Evolutionary conservation across 2,113 vertebrate species (phyloP), one percentile per base, ranked within the genome.

Genomic region (Centropus unirufus): DNA sequence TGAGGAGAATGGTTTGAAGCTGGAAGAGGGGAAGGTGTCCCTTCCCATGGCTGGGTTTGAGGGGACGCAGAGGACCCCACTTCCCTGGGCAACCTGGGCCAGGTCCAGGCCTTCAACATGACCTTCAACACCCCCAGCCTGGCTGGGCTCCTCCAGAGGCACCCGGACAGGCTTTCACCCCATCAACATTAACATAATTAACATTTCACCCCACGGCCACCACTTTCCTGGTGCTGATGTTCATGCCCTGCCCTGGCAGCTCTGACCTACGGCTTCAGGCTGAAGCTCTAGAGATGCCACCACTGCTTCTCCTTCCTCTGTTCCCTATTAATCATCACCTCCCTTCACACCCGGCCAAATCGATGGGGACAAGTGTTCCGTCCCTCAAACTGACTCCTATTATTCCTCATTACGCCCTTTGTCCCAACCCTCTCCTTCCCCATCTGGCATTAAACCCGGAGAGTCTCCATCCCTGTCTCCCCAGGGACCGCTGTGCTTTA

Each of bases 341-440:
- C 88, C 95, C 79, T 97, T 94, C 95, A 47, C 94, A 36, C 12
- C 1, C 9, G 8, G 34, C 69, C 84, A 88, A 96, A 98, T 97
- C 98, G 94, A 78, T 40, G 70, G 76, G 76, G 93, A 97, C 90
- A 62, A 90, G 95, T 24, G 90, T 54, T 3, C 54, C 15, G 77
- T 52, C 74, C 87, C 74, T 92, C 95, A 69, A 59, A 95, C 95
- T 81, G 90, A 96, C 97, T 97, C 94, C 96, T 93, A 93, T 97
- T 93, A 96, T 83, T 98, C 95, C 97, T 98, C 97, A 95, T 98
- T 97, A 97, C 4, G 9, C 70, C 77, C 87, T 93, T 92, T 93
- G 79, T 90, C 96, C 96, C 94, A 64, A 72, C 64, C 77, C 93
- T 76, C 96, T 96, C 97, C 97, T 96, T 95, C 91, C 39, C 94